These are phyloP conservation scores for Linnaemya tessellans DNA, from an alignment of 2,888 invertebrate species.

Conservation along the genomic window DNA sequence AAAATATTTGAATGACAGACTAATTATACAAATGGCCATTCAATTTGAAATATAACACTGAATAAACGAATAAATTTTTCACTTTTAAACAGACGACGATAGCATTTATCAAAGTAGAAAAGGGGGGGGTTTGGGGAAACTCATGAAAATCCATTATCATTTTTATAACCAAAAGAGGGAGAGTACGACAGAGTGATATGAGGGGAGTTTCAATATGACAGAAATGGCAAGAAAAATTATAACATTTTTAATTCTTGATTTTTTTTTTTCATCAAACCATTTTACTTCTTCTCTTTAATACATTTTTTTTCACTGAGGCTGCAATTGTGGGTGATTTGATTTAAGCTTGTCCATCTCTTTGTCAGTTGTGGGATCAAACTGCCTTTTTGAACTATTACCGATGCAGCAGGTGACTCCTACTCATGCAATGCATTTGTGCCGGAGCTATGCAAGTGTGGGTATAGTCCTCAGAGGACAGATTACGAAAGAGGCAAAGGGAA, in stretches of 20 bases:
- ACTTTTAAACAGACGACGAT: constrained; percentile 46
- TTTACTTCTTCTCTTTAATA: not conserved
- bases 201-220: not conserved
- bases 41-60: constrained; percentile 65
- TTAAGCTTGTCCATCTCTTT: too few species aligned
- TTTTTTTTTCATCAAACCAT: too few species aligned
- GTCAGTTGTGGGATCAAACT: too few species aligned
- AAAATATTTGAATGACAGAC: constrained; percentile 61
- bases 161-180: constrained; percentile 1
- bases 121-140: constrained; percentile 20
- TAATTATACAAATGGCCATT: constrained; percentile 69
- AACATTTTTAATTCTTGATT: too few species aligned
- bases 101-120: not conserved
- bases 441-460: too few species aligned
- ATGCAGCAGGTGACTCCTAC: too few species aligned
- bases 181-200: not conserved
- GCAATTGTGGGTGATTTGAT: too few species aligned
- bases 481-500: too few species aligned
- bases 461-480: too few species aligned
- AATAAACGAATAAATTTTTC: constrained; percentile 62
- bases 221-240: not conserved
- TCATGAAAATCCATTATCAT: constrained; percentile 25
- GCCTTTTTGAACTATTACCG: too few species aligned
- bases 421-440: too few species aligned
- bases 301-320: too few species aligned